Base-by-base conservation (phyloP, 2,113 vertebrate genomes). In the Irena cyanogastra region DNA sequence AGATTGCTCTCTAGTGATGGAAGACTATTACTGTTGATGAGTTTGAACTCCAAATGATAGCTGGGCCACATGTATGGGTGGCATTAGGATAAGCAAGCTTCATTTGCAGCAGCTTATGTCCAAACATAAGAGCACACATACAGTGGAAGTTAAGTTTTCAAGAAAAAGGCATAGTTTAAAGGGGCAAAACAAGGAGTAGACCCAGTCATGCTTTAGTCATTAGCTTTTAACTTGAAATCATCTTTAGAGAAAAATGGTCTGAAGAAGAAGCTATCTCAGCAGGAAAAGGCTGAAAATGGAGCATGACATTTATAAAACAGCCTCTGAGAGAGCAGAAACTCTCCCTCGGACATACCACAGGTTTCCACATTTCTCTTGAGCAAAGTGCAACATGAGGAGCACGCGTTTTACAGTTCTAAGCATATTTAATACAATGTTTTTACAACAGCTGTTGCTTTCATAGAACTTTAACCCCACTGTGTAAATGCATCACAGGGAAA, bases 371-470 rank as follows among this genome's bases (percentile, higher is more conserved):
- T 96, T 96, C 92, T 80, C 72, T 70, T 3, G 11, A 95, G 87
- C 72, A 45, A 94, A 94, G 65, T 78, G 70, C 74, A 79, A 70
- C 72, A 83, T 16, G 45, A 96, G 95, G 52, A 97, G 93, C 90
- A 90, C 3, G 33, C 68, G n/a, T 96, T 97, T 97, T 97, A 97
- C 96, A 98, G 96, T 95, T 93, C 83, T 96, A 94, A 97, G 95
- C 95, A 96, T 97, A 98, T 97, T 98, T 98, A 98, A 98, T 98
- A 96, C 97, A 97, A 93, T 97, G 97, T 98, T 98, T 98, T 98
- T 97, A 98, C 98, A 99, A 98, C 99, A 99, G 99, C 98, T 99
- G 98, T 98, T 98, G 98, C 98, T 99, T 98, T 99, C 98, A 98
- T 97, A 98, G 98, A 98, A 98, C 98, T 98, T 98, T 98, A 98